Conservation (phyloP, 92 coral and sea anemone species). For the Ricordea florida region DNA sequence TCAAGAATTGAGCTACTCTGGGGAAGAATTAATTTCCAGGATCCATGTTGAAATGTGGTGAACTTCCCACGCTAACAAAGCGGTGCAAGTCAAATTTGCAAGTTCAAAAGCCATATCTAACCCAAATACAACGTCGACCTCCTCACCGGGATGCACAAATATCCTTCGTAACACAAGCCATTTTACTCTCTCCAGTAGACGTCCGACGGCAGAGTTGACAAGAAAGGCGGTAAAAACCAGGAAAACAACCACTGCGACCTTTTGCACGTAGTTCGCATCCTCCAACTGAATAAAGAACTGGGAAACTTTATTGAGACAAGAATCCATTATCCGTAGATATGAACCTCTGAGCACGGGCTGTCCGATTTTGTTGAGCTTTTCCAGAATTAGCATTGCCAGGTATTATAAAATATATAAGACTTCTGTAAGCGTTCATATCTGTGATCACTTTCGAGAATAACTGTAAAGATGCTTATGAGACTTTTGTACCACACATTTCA, state of each 20-base stretch:
- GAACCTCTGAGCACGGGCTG: conserved; percentile 15
- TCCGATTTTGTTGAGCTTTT: conserved; percentile 26
- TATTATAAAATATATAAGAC: too few relatives aligned
- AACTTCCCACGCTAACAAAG: conserved; percentile 58
- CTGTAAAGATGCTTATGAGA: too few relatives aligned
- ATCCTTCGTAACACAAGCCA: conserved; percentile 25
- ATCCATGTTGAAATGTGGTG: conserved; percentile 52
- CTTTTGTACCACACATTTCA: too few relatives aligned
- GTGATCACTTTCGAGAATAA: too few relatives aligned
- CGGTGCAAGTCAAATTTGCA: conserved; percentile 58
- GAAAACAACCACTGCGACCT: conserved; percentile 27
- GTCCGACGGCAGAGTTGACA: conserved; percentile 52
- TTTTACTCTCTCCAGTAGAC: conserved; percentile 39
- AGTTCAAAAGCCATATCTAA: conserved; percentile 60
- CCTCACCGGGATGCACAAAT: conserved; percentile 1
- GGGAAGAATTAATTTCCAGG: conserved; percentile 26
- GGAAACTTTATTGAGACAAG: neutral
- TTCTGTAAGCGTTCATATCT: too few relatives aligned
- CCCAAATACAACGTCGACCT: conserved; percentile 35
- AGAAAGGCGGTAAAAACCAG: conserved; percentile 41
- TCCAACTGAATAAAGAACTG: conserved; percentile 43
- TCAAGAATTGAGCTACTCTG: too few relatives aligned
- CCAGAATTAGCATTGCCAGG: conserved; percentile 32
- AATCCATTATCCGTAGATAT: conserved; percentile 35
- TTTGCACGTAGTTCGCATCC: conserved; percentile 19